Percentiles rank a stretch among this genome's conserved stretches.
These are phyloP conservation scores for Butastur rufipennis DNA, from an alignment of 2,113 vertebrate species.

Conservation along the genomic window DNA sequence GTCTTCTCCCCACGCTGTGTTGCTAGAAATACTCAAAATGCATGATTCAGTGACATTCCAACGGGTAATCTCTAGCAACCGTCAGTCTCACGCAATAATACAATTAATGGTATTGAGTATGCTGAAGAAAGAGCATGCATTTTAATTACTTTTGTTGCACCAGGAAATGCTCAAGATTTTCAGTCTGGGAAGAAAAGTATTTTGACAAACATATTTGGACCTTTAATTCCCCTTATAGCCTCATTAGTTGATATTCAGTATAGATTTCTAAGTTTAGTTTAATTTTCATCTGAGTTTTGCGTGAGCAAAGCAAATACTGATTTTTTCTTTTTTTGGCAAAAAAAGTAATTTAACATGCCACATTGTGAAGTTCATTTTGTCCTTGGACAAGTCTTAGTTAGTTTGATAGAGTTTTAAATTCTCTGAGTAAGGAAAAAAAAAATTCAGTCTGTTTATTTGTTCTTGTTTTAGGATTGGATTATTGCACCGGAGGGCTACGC, in stretches of 20 bases:
- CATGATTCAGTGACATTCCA: background rate
- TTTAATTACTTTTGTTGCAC: background rate
- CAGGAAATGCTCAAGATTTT: background rate
- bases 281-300: background rate
- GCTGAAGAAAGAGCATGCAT: background rate
- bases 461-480: conserved; percentile 90
- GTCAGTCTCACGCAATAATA: background rate
- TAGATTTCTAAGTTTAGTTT: background rate
- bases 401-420: background rate
- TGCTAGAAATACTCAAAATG: background rate
- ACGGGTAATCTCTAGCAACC: background rate
- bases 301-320: background rate
- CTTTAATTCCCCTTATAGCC: background rate
- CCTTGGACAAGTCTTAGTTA: background rate
- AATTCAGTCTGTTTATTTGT: background rate
- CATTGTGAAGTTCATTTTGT: background rate
- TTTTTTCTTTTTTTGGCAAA: background rate
- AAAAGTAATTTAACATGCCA: background rate
- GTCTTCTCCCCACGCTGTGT: background rate
- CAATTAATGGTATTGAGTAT: background rate
- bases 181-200: background rate
- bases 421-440: background rate
- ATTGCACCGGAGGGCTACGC: conserved; percentile 98
- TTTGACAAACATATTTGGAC: background rate
- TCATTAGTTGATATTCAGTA: background rate